phyloP scores from a whole-genome alignment of 1,140 invertebrate genomes.

The Drosophila leontia region DNA sequence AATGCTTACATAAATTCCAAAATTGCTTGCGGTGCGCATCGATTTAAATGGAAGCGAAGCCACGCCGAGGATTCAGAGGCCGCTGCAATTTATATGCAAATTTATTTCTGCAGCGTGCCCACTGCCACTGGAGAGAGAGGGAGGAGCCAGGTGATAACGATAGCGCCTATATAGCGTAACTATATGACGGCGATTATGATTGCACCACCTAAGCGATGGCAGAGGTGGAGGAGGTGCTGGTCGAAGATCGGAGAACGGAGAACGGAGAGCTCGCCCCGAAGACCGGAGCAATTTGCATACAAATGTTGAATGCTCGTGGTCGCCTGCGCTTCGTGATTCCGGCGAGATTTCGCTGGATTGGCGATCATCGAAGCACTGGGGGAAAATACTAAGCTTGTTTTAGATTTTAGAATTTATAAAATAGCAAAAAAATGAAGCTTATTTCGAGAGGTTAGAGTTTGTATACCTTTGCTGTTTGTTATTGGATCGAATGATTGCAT shows the following conservation, averaged over 20 bases:
- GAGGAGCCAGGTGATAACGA: constrained; percentile 72
- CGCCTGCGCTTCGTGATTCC: constrained; percentile 79
- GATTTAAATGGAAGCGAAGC: constrained; percentile 74
- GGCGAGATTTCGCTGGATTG: constrained; percentile 64
- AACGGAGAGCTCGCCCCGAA: constrained; percentile 3
- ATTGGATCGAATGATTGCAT: no score
- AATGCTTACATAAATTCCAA: constrained; percentile 82
- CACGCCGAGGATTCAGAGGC: constrained; percentile 11
- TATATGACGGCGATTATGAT: constrained; percentile 82
- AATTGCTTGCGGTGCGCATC: constrained; percentile 82
- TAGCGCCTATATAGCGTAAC: constrained; percentile 49
- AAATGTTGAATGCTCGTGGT: constrained; percentile 80
- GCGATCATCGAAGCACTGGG: constrained; percentile 21
- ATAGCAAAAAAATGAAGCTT: background rate
- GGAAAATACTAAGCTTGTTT: background rate
- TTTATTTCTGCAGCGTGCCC: constrained; percentile 64
- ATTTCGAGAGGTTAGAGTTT: background rate
- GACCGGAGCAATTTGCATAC: constrained; percentile 74
- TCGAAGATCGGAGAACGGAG: background rate
- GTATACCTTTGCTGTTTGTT: background rate
- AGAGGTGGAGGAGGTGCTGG: constrained; percentile 11
- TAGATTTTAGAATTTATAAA: background rate
- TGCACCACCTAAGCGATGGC: constrained; percentile 65
- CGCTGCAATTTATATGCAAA: constrained; percentile 75
- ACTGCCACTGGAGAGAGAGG: constrained; percentile 7